phyloP scores from a whole-genome alignment of 2,888 invertebrate genomes.

The Trachelus iudaicus region DNA sequence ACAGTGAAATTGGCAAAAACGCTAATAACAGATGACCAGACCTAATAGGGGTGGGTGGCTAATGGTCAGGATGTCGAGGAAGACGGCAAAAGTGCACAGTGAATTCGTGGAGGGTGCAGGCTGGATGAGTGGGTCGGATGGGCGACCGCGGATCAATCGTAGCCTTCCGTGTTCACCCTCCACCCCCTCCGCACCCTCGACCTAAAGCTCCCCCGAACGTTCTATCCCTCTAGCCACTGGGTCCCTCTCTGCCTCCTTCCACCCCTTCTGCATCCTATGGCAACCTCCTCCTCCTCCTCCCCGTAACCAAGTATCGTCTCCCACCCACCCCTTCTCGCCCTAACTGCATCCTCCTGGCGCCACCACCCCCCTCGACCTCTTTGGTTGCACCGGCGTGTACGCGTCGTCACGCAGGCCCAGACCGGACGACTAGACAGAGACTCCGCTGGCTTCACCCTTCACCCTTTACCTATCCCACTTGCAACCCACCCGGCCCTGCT shows the following conservation, averaged over 20 bases:
- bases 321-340: constrained; percentile 49
- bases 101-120: constrained; percentile 52
- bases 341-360: constrained; percentile 28
- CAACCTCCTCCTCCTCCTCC: neutral
- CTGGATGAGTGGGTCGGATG: constrained; percentile 29
- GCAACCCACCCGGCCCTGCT: neutral
- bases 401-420: constrained; percentile 62
- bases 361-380: constrained; percentile 33
- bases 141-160: constrained; percentile 62
- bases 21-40: constrained; percentile 49
- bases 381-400: constrained; percentile 52
- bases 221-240: constrained; percentile 62
- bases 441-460: constrained; percentile 3
- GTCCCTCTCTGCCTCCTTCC: constrained; percentile 71
- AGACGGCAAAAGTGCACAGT: constrained; percentile 47
- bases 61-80: constrained; percentile 39
- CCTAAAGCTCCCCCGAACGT: constrained; percentile 46
- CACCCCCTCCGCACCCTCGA: constrained; percentile 34
- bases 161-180: constrained; percentile 54
- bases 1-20: constrained; percentile 41
- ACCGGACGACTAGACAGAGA: constrained; percentile 29
- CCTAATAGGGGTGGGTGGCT: constrained; percentile 35
- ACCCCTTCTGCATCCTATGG: constrained; percentile 58
- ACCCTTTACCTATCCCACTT: constrained; percentile 1
- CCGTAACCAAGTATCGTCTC: constrained; percentile 17